Percentiles rank a stretch among this genome's conserved stretches.
phyloP scores from a whole-genome alignment of 2,797 vertebrate species.

The Falco berigora region DNA sequence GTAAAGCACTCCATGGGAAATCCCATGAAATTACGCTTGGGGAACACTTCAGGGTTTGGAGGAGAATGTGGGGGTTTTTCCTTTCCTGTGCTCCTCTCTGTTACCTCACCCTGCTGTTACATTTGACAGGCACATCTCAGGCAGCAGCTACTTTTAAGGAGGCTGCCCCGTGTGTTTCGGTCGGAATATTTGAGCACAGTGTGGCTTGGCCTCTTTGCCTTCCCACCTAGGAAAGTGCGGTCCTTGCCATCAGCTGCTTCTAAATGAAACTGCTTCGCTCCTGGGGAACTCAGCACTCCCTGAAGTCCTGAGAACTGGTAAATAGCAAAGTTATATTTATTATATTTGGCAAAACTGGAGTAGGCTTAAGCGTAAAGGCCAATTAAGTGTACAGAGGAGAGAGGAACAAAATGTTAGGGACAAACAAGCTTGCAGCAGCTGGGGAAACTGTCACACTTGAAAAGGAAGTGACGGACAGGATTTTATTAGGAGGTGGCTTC shows the following conservation, averaged over 20 bases:
- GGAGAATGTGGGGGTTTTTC: background rate
- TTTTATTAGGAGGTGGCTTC: background rate
- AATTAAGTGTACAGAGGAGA: background rate
- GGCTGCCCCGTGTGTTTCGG: background rate
- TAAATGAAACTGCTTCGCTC: background rate
- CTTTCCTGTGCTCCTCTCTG: background rate
- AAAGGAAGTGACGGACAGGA: background rate
- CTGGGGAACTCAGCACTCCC: background rate
- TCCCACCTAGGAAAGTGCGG: background rate
- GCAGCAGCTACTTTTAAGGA: background rate
- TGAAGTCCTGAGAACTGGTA: background rate
- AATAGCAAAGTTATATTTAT: background rate
- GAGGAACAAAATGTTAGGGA: background rate
- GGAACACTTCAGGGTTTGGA: background rate
- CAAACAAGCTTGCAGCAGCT: background rate
- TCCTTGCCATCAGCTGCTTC: background rate
- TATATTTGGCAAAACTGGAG: background rate
- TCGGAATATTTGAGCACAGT: fast-evolving
- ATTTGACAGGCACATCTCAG: background rate
- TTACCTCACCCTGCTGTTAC: background rate
- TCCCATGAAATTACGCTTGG: background rate
- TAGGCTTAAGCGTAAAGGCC: constrained; percentile 2
- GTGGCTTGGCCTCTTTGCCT: background rate
- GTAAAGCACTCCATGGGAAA: background rate
- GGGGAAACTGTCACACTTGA: background rate